These are phyloP conservation scores for Parasteatoda lunata DNA, from an alignment of 2,888 invertebrate genomes.

Conservation along the genomic window DNA sequence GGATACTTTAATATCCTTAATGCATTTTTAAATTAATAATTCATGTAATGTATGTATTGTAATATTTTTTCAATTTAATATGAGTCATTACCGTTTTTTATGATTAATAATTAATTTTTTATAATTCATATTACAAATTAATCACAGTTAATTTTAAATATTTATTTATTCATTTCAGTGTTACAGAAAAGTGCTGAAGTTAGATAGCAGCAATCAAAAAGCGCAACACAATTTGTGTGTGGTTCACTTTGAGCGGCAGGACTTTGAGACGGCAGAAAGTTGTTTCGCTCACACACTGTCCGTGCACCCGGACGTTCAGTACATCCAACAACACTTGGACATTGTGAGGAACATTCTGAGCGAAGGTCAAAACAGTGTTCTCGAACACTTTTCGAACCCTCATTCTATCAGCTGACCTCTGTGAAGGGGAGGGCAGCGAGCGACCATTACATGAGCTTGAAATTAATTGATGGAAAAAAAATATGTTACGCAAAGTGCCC, in stretches of 20 bases:
- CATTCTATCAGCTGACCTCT: slow-evolving; percentile 46
- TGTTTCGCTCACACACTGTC: slow-evolving; percentile 41
- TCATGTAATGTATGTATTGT: too few species aligned
- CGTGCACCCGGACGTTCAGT: slow-evolving; percentile 80
- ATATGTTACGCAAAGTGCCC: too few species aligned
- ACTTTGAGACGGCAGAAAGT: slow-evolving; percentile 31
- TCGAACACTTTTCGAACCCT: slow-evolving; percentile 14
- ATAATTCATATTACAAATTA: too few species aligned
- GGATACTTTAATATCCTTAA: too few species aligned
- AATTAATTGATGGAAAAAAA: not conserved
- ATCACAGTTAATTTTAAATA: not conserved
- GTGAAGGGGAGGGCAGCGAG: not conserved
- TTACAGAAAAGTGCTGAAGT: slow-evolving; percentile 86
- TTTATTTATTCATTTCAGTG: slow-evolving; percentile 20
- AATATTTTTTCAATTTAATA: too few species aligned
- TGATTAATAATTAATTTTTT: too few species aligned
- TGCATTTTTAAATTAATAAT: too few species aligned
- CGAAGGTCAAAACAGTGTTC: slow-evolving; percentile 14
- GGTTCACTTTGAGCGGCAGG: slow-evolving; percentile 47
- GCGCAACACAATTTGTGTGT: slow-evolving; percentile 83
- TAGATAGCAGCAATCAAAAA: slow-evolving; percentile 92
- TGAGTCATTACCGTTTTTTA: too few species aligned
- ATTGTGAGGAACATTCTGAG: slow-evolving; percentile 41
- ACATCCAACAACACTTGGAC: slow-evolving; percentile 88
- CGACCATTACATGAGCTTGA: slow-evolving; percentile 9